Base-by-base conservation (phyloP, 2,113 vertebrate genomes). In the Illadopsis cleaveri region DNA sequence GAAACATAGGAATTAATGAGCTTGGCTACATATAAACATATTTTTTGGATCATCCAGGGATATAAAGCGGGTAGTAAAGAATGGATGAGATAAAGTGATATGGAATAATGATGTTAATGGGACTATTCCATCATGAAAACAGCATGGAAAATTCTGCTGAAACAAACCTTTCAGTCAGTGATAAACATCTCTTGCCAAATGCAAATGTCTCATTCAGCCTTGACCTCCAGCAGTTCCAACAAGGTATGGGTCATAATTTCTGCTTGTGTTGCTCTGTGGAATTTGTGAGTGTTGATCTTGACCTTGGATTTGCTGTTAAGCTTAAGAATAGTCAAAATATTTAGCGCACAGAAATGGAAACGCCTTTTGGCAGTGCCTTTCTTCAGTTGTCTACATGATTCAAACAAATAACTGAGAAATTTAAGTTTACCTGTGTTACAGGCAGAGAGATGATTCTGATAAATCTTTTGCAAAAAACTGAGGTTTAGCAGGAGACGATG, bases 181-280 rank as follows among this genome's bases (percentile, higher is more conserved):
- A 50, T 65, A 86, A 95, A 58, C 24, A 50, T 10, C 23, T 85
- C 37, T 76, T 78, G 47, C 54, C 40, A 75, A 83, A 75, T 78
- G 66, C 66, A 89, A 92, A 57, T 82, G 35, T 45, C 12, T 93
- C 35, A 12, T 77, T 89, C 42, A 62, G 50, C 87, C 73, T 37
- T 85, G 89, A 80, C 54, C 66, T 86, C 42, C 35, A 72, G 42
- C 38, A 93, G 45, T 70, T 94, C 33, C 47, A 47, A 30, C 5
- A 4, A 85, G 30, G 66, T 77, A n/a, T 19, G 7, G 73, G 87
- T 91, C 89, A 62, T 95, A 86, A 73, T 95, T 96, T 96, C 84
- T 96, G 82, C 91, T 88, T 86, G 75, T 93, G 66, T 90, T 95
- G 71, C 54, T 95, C 71, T 58, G 82, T 73, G 91, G 94, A 95